Percentiles rank a stretch among this genome's conserved stretches.
These are phyloP conservation scores for Trichonephila inaurata DNA, from an alignment of 1,140 invertebrate species.

Conservation along the genomic window DNA sequence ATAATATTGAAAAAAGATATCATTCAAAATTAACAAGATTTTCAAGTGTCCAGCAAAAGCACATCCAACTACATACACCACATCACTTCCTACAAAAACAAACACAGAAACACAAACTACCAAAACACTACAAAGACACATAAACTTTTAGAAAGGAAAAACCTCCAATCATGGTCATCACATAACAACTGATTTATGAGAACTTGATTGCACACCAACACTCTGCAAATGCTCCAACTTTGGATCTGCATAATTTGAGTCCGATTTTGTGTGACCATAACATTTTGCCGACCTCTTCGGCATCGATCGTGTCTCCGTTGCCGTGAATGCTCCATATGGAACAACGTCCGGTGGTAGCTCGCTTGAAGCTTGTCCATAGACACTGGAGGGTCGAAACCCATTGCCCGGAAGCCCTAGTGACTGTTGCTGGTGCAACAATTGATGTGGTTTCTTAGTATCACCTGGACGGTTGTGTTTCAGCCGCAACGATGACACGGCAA, in stretches of 20 bases:
- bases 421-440: not conserved
- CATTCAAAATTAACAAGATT: not conserved
- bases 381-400: constrained; percentile 67
- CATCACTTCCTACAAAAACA: not conserved
- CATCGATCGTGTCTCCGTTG: constrained; percentile 62
- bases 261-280: constrained; percentile 56
- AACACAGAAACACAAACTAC: not conserved
- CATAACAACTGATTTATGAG: constrained; percentile 60
- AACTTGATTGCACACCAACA: constrained; percentile 38
- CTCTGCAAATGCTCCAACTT: constrained; percentile 23
- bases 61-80: not conserved
- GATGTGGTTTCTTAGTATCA: not conserved
- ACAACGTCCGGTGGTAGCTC: constrained; percentile 56
- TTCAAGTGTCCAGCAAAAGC: not conserved
- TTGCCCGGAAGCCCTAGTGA: constrained; percentile 63
- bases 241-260: constrained; percentile 55
- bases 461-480: constrained; percentile 55
- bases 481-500: constrained; percentile 57
- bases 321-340: constrained; percentile 36
- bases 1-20: not conserved
- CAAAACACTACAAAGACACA: not conserved
- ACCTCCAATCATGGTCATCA: not conserved
- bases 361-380: constrained; percentile 73
- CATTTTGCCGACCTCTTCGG: constrained; percentile 59
- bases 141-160: not conserved